Evolutionary conservation across 2,113 vertebrate genomes (phyloP).

Genomic region (Motacilla tschutschensis): DNA sequence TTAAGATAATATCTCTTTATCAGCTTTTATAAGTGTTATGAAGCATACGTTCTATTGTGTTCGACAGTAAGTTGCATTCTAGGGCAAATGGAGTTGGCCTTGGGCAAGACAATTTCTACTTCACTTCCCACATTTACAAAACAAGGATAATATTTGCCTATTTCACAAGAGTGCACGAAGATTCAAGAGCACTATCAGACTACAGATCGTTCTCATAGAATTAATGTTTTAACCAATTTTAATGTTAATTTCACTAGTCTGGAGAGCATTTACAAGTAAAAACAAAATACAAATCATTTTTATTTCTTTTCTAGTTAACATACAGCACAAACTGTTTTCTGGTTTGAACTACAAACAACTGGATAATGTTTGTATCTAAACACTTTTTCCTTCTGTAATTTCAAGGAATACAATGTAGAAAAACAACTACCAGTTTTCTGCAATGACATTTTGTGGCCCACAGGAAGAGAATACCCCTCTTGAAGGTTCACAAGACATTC

Average conservation of each 20-base stretch:
- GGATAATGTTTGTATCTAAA: not conserved
- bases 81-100: conserved; percentile 28
- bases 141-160: conserved; percentile 39
- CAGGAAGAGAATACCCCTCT: not conserved
- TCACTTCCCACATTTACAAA: conserved; percentile 49
- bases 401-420: not conserved
- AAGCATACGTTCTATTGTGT: conserved; percentile 38
- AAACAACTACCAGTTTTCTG: not conserved
- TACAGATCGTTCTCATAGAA: conserved; percentile 7
- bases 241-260: not conserved
- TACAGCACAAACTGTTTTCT: not conserved
- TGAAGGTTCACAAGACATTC: not conserved
- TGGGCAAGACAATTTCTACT: conserved; percentile 57
- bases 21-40: conserved; percentile 16
- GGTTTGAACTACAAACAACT: not conserved
- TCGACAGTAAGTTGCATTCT: conserved; percentile 20
- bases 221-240: conserved; percentile 21
- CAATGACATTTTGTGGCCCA: not conserved
- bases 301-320: not conserved
- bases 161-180: conserved; percentile 15
- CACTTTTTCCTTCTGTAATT: not conserved
- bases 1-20: conserved; percentile 48
- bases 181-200: conserved; percentile 1
- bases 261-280: not conserved
- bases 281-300: not conserved